Conservation (phyloP, 2,113 vertebrate species). For the Carollia perspicillata region DNA sequence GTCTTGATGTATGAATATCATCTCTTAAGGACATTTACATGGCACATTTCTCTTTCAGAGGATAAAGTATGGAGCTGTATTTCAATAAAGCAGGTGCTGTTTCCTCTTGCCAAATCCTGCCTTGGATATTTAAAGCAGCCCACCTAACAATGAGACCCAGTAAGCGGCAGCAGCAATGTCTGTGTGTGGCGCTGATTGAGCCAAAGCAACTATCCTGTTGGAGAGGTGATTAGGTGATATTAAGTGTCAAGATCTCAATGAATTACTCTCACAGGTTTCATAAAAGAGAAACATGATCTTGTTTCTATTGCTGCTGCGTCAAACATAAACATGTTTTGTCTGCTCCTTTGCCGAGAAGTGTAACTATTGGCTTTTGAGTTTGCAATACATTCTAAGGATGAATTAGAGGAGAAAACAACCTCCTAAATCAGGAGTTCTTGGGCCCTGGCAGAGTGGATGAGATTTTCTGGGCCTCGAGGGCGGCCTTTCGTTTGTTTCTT, state of each 20-base stretch:
- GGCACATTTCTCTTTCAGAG: slow-evolving; percentile 31
- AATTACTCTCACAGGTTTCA: slow-evolving; percentile 78
- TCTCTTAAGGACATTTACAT: slow-evolving; percentile 38
- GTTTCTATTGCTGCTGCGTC: slow-evolving; percentile 52
- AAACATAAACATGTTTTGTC: slow-evolving; percentile 71
- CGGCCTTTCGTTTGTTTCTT: neutral
- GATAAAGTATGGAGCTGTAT: slow-evolving; percentile 56
- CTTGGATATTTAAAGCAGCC: slow-evolving; percentile 57
- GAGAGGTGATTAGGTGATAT: slow-evolving; percentile 80
- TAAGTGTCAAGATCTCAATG: slow-evolving; percentile 80
- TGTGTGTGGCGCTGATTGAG: slow-evolving; percentile 33
- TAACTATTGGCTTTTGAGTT: slow-evolving; percentile 75
- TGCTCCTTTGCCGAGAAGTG: slow-evolving; percentile 64
- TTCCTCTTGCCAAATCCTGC: slow-evolving; percentile 51
- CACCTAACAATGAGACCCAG: neutral
- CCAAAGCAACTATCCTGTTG: slow-evolving; percentile 77
- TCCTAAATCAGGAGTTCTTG: slow-evolving; percentile 11
- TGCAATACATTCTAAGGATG: slow-evolving; percentile 63
- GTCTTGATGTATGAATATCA: slow-evolving; percentile 30
- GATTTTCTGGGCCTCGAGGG: neutral
- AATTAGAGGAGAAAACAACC: slow-evolving; percentile 23
- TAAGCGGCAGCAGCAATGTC: slow-evolving; percentile 56
- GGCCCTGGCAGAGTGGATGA: neutral
- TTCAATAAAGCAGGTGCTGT: slow-evolving; percentile 52
- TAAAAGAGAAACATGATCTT: slow-evolving; percentile 69